Evolutionary conservation across 2,888 invertebrate species (phyloP).

Genomic region (Trichogramma evanescens): DNA sequence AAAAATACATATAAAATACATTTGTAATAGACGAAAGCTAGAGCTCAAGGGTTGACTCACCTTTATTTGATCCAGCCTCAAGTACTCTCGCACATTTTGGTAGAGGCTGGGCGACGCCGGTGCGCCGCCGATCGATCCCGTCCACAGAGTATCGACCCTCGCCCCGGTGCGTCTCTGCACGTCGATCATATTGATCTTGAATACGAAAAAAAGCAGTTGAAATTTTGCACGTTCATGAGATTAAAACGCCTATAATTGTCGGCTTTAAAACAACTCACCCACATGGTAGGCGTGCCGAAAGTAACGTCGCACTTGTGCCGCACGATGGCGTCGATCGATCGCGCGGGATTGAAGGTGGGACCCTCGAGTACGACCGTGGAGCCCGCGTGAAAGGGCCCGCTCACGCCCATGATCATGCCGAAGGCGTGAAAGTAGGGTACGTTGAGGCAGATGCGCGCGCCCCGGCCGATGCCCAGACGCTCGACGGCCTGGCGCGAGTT

Average conservation of each 20-base stretch:
- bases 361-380: constrained; percentile 58
- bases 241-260: not conserved
- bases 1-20: too few species aligned
- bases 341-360: constrained; percentile 55
- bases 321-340: constrained; percentile 57
- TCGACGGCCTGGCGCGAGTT: constrained; percentile 55
- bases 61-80: constrained; percentile 50
- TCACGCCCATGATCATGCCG: constrained; percentile 60
- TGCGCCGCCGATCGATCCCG: constrained; percentile 67
- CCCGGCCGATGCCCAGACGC: constrained; percentile 39
- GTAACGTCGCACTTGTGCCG: constrained; percentile 64
- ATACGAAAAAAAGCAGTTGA: not conserved
- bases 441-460: constrained; percentile 55
- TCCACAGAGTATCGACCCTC: constrained; percentile 48
- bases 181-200: constrained; percentile 61
- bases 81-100: constrained; percentile 47
- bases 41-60: constrained; percentile 36
- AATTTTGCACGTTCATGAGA: not conserved
- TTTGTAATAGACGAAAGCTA: too few species aligned
- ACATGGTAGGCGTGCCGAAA: constrained; percentile 83
- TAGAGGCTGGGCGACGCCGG: constrained; percentile 60
- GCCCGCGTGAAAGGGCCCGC: constrained; percentile 56
- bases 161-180: constrained; percentile 48
- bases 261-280: constrained; percentile 32
- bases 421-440: constrained; percentile 80